phyloP scores from a whole-genome alignment of 1,140 invertebrate species.

The Drosophila dunni region DNA sequence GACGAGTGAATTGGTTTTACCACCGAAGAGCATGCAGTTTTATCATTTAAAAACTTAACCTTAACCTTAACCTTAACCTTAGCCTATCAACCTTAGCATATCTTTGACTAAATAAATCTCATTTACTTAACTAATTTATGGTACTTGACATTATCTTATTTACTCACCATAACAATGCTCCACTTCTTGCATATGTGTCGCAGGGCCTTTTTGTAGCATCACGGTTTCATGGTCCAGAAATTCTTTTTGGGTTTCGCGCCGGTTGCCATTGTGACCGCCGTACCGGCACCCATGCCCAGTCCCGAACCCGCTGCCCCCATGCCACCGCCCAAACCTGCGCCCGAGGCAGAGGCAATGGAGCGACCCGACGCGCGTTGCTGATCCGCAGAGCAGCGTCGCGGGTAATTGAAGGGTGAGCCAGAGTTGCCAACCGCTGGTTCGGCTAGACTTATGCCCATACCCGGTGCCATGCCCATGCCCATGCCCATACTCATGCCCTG shows the following conservation, averaged over 20 bases:
- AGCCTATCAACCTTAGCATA: too few species aligned
- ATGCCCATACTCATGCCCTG: conserved; percentile 5
- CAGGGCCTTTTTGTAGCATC: conserved; percentile 81
- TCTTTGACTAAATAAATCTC: too few species aligned
- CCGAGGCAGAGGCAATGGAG: conserved; percentile 51
- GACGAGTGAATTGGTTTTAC: too few species aligned
- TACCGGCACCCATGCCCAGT: conserved; percentile 22
- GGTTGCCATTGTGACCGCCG: conserved; percentile 54
- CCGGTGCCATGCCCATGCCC: conserved; percentile 9
- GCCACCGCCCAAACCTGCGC: not conserved
- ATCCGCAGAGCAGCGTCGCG: conserved; percentile 70
- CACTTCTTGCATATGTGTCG: conserved; percentile 80
- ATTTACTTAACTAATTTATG: too few species aligned
- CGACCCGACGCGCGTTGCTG: conserved; percentile 68
- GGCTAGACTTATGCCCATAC: conserved; percentile 7
- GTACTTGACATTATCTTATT: not conserved
- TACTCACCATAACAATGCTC: conserved; percentile 83
- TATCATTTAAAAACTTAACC: too few species aligned
- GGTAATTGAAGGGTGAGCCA: conserved; percentile 72
- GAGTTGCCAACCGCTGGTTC: conserved; percentile 30
- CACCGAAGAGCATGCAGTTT: too few species aligned
- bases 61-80: too few species aligned
- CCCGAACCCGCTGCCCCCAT: not conserved
- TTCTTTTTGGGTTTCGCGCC: conserved; percentile 82
- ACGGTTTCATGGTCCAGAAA: conserved; percentile 84